These are phyloP conservation scores for Nyctalus aviator DNA, from an alignment of 2,797 vertebrate species.

Conservation along the genomic window DNA sequence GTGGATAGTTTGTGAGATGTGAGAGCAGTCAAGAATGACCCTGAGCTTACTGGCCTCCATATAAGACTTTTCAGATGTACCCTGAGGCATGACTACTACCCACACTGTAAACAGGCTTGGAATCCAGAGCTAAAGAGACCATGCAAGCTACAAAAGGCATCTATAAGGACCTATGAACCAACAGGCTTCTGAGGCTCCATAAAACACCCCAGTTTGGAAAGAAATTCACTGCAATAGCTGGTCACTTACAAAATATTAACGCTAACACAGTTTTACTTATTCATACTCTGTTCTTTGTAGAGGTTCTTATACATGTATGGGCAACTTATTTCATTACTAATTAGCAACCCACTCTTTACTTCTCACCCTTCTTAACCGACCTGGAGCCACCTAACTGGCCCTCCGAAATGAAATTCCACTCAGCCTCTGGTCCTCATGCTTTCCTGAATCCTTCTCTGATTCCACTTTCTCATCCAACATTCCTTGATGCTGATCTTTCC, in stretches of 20 bases:
- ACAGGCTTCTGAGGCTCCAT: not conserved
- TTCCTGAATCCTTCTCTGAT: not conserved
- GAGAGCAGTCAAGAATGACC: not conserved
- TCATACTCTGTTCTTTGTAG: not conserved
- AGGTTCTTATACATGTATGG: not conserved
- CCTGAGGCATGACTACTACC: not conserved
- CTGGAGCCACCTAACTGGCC: not conserved
- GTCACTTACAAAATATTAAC: not conserved
- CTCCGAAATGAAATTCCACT: accelerated
- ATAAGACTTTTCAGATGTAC: not conserved
- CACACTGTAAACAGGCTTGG: not conserved
- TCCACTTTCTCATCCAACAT: not conserved
- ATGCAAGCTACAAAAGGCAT: not conserved
- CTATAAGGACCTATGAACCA: not conserved
- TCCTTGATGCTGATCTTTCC: not conserved
- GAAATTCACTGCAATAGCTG: not conserved
- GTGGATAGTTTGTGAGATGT: not conserved
- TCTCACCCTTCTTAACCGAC: not conserved
- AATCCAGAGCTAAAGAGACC: not conserved
- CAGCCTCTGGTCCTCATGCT: not conserved
- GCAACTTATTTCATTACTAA: not conserved
- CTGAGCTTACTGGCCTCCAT: not conserved
- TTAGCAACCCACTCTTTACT: not conserved
- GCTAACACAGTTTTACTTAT: not conserved
- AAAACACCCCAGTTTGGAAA: not conserved